Percentiles rank a stretch among this genome's conserved stretches.
Conservation (phyloP, 1,140 invertebrate species). For the Tribolium madens region DNA sequence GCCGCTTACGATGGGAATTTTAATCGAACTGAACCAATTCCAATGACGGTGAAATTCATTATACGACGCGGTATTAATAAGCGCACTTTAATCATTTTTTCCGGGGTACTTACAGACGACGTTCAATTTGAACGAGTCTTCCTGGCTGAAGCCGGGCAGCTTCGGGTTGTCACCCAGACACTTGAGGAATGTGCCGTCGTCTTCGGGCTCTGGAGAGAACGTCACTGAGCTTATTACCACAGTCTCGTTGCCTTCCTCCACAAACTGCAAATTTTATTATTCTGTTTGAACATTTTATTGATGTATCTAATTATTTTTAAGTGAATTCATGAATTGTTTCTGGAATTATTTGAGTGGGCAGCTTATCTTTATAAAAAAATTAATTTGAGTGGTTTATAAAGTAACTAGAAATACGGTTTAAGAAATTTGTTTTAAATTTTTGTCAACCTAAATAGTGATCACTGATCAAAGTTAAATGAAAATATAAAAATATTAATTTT, state of each 20-base stretch:
- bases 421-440: too few species aligned
- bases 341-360: too few species aligned
- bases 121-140: constrained; percentile 84
- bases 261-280: constrained; percentile 68
- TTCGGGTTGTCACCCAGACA: constrained; percentile 87
- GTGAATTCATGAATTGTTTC: too few species aligned
- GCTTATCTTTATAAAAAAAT: too few species aligned
- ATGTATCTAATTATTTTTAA: too few species aligned
- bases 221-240: constrained; percentile 81
- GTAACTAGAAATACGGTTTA: too few species aligned
- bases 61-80: constrained; percentile 21
- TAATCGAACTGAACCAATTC: constrained; percentile 1
- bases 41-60: constrained; percentile 9
- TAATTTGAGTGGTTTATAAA: too few species aligned
- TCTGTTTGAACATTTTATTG: background rate
- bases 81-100: background rate
- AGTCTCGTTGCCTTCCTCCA: constrained; percentile 74
- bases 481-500: too few species aligned
- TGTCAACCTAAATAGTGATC: too few species aligned
- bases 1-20: constrained; percentile 38
- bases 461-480: too few species aligned
- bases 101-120: constrained; percentile 83
- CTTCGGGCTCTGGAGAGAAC: constrained; percentile 84
- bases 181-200: constrained; percentile 84
- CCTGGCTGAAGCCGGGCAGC: constrained; percentile 77